These are phyloP conservation scores for Monochamus alternatus DNA, from an alignment of 2,888 invertebrate species.

Conservation along the genomic window DNA sequence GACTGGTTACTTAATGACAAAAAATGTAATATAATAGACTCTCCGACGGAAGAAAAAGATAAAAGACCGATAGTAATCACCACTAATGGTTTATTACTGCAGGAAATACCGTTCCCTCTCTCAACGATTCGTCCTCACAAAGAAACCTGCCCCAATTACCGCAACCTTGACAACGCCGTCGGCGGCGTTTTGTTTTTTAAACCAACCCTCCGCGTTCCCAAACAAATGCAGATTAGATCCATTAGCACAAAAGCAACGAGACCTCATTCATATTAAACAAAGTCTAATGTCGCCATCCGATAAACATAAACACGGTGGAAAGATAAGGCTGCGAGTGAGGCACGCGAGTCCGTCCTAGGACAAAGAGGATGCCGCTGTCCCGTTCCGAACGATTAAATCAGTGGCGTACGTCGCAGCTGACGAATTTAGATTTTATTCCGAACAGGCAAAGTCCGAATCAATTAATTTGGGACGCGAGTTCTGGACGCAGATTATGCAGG, in stretches of 20 bases:
- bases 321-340: conserved; percentile 21
- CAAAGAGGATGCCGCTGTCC: conserved; percentile 15
- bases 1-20: too few relatives aligned
- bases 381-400: conserved; percentile 11
- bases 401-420: neutral
- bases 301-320: conserved; percentile 29
- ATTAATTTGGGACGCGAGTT: neutral
- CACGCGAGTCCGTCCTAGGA: conserved; percentile 19
- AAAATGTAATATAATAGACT: too few relatives aligned
- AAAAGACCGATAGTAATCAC: too few relatives aligned
- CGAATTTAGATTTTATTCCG: neutral
- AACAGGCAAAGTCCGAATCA: conserved; percentile 6
- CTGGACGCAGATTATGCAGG: neutral
- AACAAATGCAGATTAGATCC: conserved; percentile 29
- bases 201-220: neutral
- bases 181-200: neutral
- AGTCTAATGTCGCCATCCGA: conserved; percentile 24
- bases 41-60: too few relatives aligned
- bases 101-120: neutral
- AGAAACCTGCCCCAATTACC: neutral
- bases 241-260: conserved; percentile 25
- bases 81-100: neutral
- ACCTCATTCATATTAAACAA: conserved; percentile 33
- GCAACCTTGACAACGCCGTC: neutral
- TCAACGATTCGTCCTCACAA: neutral